Base-by-base conservation (phyloP, 1,140 invertebrate species). In the Meteorus sp. region DNA sequence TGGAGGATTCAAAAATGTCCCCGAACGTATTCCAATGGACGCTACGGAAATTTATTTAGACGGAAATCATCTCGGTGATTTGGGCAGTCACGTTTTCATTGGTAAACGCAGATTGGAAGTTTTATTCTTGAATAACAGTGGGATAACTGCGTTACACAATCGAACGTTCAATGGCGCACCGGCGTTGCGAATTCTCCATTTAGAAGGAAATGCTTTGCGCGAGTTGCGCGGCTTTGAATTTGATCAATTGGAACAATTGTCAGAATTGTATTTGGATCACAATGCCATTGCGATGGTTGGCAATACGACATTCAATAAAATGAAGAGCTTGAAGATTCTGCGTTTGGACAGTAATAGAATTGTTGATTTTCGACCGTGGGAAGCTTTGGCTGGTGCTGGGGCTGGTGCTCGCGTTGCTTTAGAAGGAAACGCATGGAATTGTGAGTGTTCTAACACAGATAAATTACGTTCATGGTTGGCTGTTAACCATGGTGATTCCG, bases 41-140 rank as follows among this genome's bases (percentile, higher is more conserved):
- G 92, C 93, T 57, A 95, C 93, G 7, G 92, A 95, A 82, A 85
- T 95, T 43, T 96, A 95, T 78, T 83, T 95, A 55, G 94, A 96
- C 74, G 93, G 93, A 53, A 95, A 95, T 73, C 88, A 92, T 69
- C 89, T 97, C 63, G 86, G 87, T 45, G 89, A 93, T 68, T 82
- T 97, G 58, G 88, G 89, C 19, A 92, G 90, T 71, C 93, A 97
- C 71, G 89, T 92, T 2, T 95, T 97, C 73, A 92, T 95, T 61
- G 93, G 93, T 1, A 85, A 93, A 60, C 93, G 94, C 72, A 91
- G 93, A 72, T 78, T 97, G 63, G 88, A 89, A 75, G 87, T 93
- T 48, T 78, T 97, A 23, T 94, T 88, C 71, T 86, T 93, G 7
- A 97, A 96, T 78, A 91, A 91, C 76, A 94, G 92, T 29, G 90